Conservation (phyloP, 2,888 invertebrate species). For the Plagodis dolabraria region DNA sequence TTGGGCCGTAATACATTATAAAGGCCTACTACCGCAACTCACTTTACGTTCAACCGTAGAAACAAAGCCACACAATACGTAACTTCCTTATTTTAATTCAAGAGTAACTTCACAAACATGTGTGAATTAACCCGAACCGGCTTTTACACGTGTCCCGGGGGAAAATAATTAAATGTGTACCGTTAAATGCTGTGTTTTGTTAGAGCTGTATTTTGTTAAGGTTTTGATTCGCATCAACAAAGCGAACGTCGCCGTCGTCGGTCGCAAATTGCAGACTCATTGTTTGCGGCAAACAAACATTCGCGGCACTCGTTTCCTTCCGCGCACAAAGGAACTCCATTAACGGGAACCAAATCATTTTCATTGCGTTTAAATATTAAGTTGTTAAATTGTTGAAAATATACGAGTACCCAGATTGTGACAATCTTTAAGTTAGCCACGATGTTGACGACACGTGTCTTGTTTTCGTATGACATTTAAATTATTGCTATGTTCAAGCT, state of each 20-base stretch:
- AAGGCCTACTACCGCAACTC: neutral
- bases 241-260: slow-evolving; percentile 68
- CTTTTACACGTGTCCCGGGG: slow-evolving; percentile 26
- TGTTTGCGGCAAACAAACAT: slow-evolving; percentile 79
- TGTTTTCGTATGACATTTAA: too few species aligned
- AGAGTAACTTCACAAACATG: slow-evolving; percentile 23
- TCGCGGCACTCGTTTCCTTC: slow-evolving; percentile 70
- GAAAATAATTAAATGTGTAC: slow-evolving; percentile 61
- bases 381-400: slow-evolving; percentile 50
- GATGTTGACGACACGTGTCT: too few species aligned
- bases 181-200: slow-evolving; percentile 51
- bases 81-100: slow-evolving; percentile 8
- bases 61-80: slow-evolving; percentile 16
- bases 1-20: too few species aligned
- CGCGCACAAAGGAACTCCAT: slow-evolving; percentile 75
- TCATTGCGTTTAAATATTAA: slow-evolving; percentile 60
- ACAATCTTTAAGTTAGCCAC: neutral
- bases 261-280: slow-evolving; percentile 80
- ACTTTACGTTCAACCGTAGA: neutral
- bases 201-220: slow-evolving; percentile 58
- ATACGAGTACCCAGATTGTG: slow-evolving; percentile 24
- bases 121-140: slow-evolving; percentile 22
- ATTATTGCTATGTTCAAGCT: too few species aligned
- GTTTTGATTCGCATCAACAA: slow-evolving; percentile 77
- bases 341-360: slow-evolving; percentile 70